Base-by-base conservation (phyloP, 1,140 invertebrate species). In the Apis dorsata region DNA sequence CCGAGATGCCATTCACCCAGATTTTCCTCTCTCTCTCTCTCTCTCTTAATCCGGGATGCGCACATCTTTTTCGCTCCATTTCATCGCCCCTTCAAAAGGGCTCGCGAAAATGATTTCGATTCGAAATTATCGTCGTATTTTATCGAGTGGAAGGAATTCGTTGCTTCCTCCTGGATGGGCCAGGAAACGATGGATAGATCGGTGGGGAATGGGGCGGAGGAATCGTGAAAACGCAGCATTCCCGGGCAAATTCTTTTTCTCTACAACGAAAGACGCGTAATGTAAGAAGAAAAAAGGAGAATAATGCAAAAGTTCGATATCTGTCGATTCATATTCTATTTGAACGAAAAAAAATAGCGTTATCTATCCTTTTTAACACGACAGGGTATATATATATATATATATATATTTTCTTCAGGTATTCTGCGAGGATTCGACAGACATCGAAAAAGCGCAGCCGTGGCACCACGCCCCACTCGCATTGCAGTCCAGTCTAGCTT, bases 1-100 rank as follows among this genome's bases (percentile, higher is more conserved):
- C 86, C 70, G 82, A 86, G 78, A 84, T 83, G 81, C 79, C 81
- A 84, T 84, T 88, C 81, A 84, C 80, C 80, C 74, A 24, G 76
- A 75, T 55, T 70, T 78, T 62, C 63, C 79, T 78, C 79, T 51
- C 73, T 71, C 68, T 34, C 34, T 34, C 34, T 4, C 34, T 34
- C 34, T 34, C 34, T 4, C 34, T 34, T 34, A 62, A 73, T 73
- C 34, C 59, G 49, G 66, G 71, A 63, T n/a, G 17, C 7, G 12
- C 34, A 11, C 17, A 28, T 65, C 74, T 60, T 57, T 76, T 60
- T 81, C 55, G 63, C 63, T 19, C 44, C 53, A 63, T 76, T 81
- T 76, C 34, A 4, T 3, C 34, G 63, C 68, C 55, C 17, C 68
- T 51, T 53, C 53, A 24, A 21, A 66, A 81, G 71, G 24, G 15